Evolutionary conservation across 1,140 invertebrate genomes (phyloP), one percentile per base, ranked within the genome.

Genomic region (Saxidomus purpurata): DNA sequence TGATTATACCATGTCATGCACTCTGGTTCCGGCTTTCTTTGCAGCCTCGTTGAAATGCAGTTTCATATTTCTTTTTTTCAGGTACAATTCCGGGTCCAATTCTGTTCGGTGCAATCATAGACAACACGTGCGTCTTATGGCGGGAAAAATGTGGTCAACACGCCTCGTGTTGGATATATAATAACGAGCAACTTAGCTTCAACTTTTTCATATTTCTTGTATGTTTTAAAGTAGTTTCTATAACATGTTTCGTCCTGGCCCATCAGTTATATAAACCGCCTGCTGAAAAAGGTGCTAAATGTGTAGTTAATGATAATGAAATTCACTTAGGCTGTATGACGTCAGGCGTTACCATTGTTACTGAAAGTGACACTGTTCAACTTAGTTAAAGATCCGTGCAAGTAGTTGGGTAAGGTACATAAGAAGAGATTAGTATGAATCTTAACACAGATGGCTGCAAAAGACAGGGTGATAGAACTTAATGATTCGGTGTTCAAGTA

Each of bases 111-210:
- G 85, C 90, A 22, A 87, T 95, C 13, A 93, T 93, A n/a, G 95
- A 95, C 90, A 85, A 90, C 22, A 83, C 94, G n/a, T 95, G 95
- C 85, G 11, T 93, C 4, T 87, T 95, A 6, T 95, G 95, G 95
- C 94, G 94, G 86, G 91, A 94, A 80, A 92, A 91, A 17, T 96
- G 95, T 79, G 91, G 89, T 4, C 80, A 94, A 43, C 92, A 88
- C 13, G 94, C 95, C 4, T 94, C 94, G 17, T 95, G 95, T 87
- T 95, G 94, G 95, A 71, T 95, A 9, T 95, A 95, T 82, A 94
- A 95, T 91, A 89, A 91, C 17, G 91, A 94, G 31, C 92, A 92
- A 71, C 92, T 95, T 25, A 87, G 95, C 47, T 61, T 85, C 9
- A 87, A 85, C 61, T 77, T 90, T 59, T 89, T 90, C 49, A 43